Evolutionary conservation across 2,888 invertebrate species (phyloP).

Genomic region (Tinea semifulvella): DNA sequence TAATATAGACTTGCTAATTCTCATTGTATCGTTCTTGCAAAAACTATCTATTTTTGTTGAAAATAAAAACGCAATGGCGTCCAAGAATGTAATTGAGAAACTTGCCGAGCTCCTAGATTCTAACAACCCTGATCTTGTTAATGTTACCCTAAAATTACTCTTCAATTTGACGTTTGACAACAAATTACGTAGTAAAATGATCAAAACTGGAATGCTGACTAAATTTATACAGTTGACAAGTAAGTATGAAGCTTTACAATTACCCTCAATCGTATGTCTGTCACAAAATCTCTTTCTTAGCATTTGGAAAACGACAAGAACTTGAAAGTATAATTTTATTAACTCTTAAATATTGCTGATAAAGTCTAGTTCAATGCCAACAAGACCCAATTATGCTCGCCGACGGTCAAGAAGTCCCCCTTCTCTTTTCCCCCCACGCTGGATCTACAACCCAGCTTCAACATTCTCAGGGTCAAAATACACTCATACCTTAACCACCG

Average conservation of each 20-base stretch:
- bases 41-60: constrained; percentile 94
- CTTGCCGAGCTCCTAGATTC: constrained; percentile 80
- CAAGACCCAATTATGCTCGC: no score
- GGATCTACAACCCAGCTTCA: no score
- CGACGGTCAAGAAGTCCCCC: no score
- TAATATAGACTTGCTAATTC: constrained; percentile 87
- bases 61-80: constrained; percentile 93
- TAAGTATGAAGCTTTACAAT: constrained; percentile 62
- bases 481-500: no score
- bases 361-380: no score
- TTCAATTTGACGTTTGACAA: constrained; percentile 97
- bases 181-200: constrained; percentile 86
- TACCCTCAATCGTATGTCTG: no score
- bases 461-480: no score
- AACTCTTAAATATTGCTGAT: no score
- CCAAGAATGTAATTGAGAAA: constrained; percentile 82
- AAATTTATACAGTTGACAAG: constrained; percentile 90
- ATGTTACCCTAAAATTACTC: constrained; percentile 86
- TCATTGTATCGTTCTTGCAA: constrained; percentile 93
- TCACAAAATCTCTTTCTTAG: no score
- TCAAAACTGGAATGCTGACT: constrained; percentile 86
- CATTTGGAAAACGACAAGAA: no score
- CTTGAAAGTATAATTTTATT: no score
- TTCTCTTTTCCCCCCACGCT: no score
- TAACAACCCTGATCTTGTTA: constrained; percentile 75